Percentiles rank a stretch among this genome's conserved stretches.
phyloP scores from a whole-genome alignment of 53 echinoderm and acorn worm species.

The Hippasteria phrygiana region DNA sequence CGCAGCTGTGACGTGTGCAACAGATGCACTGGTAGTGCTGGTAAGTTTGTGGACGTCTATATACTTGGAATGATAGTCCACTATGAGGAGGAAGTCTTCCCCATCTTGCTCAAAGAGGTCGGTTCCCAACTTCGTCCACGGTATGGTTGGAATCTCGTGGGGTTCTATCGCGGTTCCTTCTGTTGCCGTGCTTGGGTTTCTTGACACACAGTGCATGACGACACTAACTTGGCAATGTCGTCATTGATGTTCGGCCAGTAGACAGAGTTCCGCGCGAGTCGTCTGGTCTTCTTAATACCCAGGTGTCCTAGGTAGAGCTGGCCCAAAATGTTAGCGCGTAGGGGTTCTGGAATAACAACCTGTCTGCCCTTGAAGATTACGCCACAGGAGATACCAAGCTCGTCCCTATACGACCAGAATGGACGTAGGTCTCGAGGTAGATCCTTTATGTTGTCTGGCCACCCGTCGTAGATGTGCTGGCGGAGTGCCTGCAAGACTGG shows the following conservation, averaged over 20 bases:
- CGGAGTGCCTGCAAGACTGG: slow-evolving; percentile 24
- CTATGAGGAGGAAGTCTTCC: slow-evolving; percentile 11
- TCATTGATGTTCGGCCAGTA: slow-evolving; percentile 74
- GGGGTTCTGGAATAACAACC: slow-evolving; percentile 58
- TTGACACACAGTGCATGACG: slow-evolving; percentile 41
- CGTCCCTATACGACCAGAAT: slow-evolving; percentile 72
- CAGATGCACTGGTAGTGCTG: slow-evolving; percentile 34
- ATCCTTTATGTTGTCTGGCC: slow-evolving; percentile 67
- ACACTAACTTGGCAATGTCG: slow-evolving; percentile 3
- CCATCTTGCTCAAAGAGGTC: slow-evolving; percentile 50
- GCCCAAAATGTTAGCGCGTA: slow-evolving; percentile 52
- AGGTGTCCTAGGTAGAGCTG: slow-evolving; percentile 70
- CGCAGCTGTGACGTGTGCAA: slow-evolving; percentile 4
- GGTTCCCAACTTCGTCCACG: slow-evolving; percentile 31
- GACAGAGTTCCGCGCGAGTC: slow-evolving; percentile 65
- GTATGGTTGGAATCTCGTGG: slow-evolving; percentile 27
- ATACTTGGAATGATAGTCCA: slow-evolving; percentile 55
- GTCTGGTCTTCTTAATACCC: slow-evolving; percentile 69
- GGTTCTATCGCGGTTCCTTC: slow-evolving; percentile 38
- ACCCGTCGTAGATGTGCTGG: slow-evolving; percentile 45
- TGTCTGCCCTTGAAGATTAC: slow-evolving; percentile 70
- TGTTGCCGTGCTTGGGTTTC: slow-evolving; percentile 24
- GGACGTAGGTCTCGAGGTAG: slow-evolving; percentile 56
- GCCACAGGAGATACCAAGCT: slow-evolving; percentile 59
- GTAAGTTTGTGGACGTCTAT: slow-evolving; percentile 20